phyloP scores from a whole-genome alignment of 2,113 vertebrate species.

The Brachionichthys hirsutus region DNA sequence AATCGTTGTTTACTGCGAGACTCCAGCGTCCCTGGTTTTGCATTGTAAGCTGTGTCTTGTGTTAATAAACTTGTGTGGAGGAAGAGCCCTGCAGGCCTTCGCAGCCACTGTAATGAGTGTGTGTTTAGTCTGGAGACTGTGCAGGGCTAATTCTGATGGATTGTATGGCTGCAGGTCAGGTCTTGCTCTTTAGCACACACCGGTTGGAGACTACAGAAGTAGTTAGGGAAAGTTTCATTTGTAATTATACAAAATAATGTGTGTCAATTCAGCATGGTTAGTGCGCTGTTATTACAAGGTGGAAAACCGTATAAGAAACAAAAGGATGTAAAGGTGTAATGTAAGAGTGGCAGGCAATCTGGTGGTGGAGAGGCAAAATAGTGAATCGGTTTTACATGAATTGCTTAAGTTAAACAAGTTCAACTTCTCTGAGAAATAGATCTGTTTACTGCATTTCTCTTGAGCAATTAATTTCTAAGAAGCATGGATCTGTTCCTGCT shows the following conservation, averaged over 20 bases:
- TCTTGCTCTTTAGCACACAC: slow-evolving; percentile 65
- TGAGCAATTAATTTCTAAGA: slow-evolving; percentile 33
- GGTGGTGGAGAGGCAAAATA: not conserved
- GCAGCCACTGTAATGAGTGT: slow-evolving; percentile 76
- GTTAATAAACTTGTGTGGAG: slow-evolving; percentile 78
- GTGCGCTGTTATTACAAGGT: slow-evolving; percentile 6
- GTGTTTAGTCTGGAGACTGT: slow-evolving; percentile 81
- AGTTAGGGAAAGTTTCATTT: slow-evolving; percentile 47
- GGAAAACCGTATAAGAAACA: slow-evolving; percentile 1
- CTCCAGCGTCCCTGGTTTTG: slow-evolving; percentile 55
- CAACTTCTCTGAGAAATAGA: slow-evolving; percentile 12
- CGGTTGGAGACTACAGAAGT: slow-evolving; percentile 29
- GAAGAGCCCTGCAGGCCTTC: slow-evolving; percentile 60
- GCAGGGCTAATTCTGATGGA: slow-evolving; percentile 81
- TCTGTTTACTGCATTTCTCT: slow-evolving; percentile 37
- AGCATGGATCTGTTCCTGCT: slow-evolving; percentile 23
- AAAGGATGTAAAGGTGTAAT: slow-evolving; percentile 10
- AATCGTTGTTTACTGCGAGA: slow-evolving; percentile 66
- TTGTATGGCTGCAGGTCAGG: slow-evolving; percentile 76
- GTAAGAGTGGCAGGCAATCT: not conserved
- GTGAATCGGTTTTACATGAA: slow-evolving; percentile 11
- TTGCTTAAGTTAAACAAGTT: slow-evolving; percentile 9
- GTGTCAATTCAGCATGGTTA: slow-evolving; percentile 11
- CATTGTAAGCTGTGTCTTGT: slow-evolving; percentile 60
- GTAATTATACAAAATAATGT: slow-evolving; percentile 21